A percentile compares a stretch with the other conserved stretches of the same genome.
Conservation (phyloP, 2,113 vertebrate genomes). For the Apistogramma diplotaenia region DNA sequence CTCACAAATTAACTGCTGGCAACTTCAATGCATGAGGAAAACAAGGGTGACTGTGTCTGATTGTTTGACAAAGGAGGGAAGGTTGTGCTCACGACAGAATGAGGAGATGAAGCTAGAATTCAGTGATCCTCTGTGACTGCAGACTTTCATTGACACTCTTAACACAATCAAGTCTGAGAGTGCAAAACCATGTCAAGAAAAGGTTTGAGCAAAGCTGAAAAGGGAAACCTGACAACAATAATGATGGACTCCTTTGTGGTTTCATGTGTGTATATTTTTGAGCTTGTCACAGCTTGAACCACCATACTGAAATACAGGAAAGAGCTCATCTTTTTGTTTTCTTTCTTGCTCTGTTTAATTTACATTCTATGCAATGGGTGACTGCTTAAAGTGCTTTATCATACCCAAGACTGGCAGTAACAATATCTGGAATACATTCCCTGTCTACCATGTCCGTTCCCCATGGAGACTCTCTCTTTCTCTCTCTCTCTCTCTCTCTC, state of each 20-base stretch:
- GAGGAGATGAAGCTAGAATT: neutral
- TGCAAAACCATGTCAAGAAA: conserved; percentile 20
- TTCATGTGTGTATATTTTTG: neutral
- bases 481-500: too few species aligned
- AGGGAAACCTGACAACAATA: neutral
- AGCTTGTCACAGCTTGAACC: neutral
- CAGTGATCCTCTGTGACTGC: conserved; percentile 23
- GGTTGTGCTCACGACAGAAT: neutral
- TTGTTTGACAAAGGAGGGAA: neutral
- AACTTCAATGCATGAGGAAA: conserved; percentile 1
- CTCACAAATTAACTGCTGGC: neutral
- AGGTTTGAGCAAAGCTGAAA: neutral
- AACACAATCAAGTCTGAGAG: conserved; percentile 16
- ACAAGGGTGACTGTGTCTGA: neutral
- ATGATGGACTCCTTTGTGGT: neutral
- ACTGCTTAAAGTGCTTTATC: conserved; percentile 44
- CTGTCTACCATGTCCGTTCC: conserved; percentile 46
- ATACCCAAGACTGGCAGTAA: conserved; percentile 35
- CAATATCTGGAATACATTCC: conserved; percentile 52
- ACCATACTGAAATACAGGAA: neutral
- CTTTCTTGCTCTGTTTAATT: conserved; percentile 36
- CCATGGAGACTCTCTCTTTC: conserved; percentile 49
- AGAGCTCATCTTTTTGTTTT: conserved; percentile 4
- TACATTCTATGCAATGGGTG: conserved; percentile 25
- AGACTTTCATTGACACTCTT: conserved; percentile 12